A percentile compares a stretch with the other conserved stretches of the same genome.
Evolutionary conservation across 1,140 invertebrate genomes (phyloP).

Genomic region (Bombus sylvicola): DNA sequence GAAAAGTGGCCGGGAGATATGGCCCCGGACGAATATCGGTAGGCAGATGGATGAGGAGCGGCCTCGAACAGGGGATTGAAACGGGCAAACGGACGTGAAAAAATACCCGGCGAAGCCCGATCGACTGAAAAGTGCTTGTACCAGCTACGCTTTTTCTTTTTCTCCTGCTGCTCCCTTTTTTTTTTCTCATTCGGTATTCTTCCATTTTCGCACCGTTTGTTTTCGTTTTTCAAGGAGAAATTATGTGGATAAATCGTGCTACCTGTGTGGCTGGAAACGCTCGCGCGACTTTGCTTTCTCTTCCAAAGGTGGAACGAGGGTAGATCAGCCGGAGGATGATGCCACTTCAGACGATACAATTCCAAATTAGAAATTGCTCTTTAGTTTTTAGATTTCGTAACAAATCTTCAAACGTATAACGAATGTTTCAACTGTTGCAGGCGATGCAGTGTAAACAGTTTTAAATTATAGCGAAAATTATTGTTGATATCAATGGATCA

Average conservation of each 20-base stretch:
- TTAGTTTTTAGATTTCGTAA: not conserved
- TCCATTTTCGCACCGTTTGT: conserved; percentile 1
- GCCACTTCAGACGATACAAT: not conserved
- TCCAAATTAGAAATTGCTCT: not conserved
- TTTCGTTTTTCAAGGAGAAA: not conserved
- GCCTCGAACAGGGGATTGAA: conserved; percentile 61
- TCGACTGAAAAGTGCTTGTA: conserved; percentile 64
- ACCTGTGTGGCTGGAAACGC: no score
- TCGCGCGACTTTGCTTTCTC: not conserved
- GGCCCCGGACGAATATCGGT: conserved; percentile 60
- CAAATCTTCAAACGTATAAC: not conserved
- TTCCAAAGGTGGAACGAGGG: not conserved
- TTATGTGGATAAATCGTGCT: not conserved
- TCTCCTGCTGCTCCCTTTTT: not conserved
- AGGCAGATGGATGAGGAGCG: conserved; percentile 63
- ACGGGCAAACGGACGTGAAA: conserved; percentile 64
- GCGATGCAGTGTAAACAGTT: not conserved
- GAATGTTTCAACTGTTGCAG: conserved; percentile 26
- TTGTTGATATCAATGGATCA: not conserved
- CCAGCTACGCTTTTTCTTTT: conserved; percentile 3
- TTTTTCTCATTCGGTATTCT: not conserved
- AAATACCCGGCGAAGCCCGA: conserved; percentile 53
- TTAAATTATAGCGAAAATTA: not conserved
- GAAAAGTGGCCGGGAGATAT: conserved; percentile 73
- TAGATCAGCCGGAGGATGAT: not conserved